Percentiles rank a stretch among this genome's conserved stretches.
Conservation (phyloP, 2,888 invertebrate genomes). For the Diabrotica balteata region DNA sequence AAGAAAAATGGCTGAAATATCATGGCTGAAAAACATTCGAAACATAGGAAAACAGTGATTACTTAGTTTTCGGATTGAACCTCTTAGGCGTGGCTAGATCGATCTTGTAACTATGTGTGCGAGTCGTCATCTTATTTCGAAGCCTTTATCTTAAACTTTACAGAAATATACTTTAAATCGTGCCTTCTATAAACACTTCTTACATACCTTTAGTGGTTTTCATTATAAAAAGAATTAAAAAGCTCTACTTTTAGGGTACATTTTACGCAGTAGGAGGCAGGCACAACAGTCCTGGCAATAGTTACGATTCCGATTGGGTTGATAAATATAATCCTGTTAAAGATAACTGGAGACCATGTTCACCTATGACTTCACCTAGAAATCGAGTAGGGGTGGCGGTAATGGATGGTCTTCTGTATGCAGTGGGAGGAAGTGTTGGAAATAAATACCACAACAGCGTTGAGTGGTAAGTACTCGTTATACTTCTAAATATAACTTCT, state of each 20-base stretch:
- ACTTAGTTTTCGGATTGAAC: too few species aligned
- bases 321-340: constrained; percentile 86
- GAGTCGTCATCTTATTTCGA: too few species aligned
- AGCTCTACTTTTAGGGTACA: constrained; percentile 67
- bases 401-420: constrained; percentile 89
- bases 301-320: constrained; percentile 88
- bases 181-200: too few species aligned
- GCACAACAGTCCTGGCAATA: constrained; percentile 88
- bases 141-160: too few species aligned
- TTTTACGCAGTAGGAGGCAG: constrained; percentile 94
- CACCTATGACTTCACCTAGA: constrained; percentile 85
- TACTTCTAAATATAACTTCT: neutral
- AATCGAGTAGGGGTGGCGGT: constrained; percentile 94
- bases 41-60: too few species aligned
- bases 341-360: constrained; percentile 87
- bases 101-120: too few species aligned
- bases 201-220: neutral
- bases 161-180: too few species aligned
- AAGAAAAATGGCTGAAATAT: too few species aligned
- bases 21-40: too few species aligned
- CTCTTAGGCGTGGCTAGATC: too few species aligned
- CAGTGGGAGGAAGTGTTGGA: constrained; percentile 90
- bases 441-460: constrained; percentile 86
- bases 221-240: neutral
- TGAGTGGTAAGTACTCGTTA: constrained; percentile 72